A percentile compares a stretch with the other conserved stretches of the same genome.
These are phyloP conservation scores for Okamejei kenojei DNA, from an alignment of 2,797 vertebrate genomes.

Conservation along the genomic window DNA sequence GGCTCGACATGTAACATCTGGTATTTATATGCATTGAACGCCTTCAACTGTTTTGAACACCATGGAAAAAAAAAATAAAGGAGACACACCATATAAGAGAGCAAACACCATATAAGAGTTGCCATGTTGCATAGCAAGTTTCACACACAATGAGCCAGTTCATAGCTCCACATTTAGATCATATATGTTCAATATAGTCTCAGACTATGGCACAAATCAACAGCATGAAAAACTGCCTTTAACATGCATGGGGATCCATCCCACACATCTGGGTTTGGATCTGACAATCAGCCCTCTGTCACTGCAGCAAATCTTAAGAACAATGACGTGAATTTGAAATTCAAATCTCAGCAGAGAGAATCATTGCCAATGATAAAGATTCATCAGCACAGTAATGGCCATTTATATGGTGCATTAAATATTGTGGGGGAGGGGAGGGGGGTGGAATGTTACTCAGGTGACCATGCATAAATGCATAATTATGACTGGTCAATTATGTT, in stretches of 20 bases:
- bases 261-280: background rate
- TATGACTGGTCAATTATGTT: no score
- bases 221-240: background rate
- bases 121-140: background rate
- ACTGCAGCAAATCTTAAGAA: background rate
- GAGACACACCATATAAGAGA: background rate
- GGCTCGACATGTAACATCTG: background rate
- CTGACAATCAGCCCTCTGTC: background rate
- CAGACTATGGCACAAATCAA: background rate
- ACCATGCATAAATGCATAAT: no score
- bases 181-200: background rate
- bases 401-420: background rate
- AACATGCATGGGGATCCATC: background rate
- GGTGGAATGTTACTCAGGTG: no score
- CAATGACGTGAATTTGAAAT: background rate
- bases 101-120: background rate
- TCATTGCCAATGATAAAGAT: background rate
- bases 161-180: background rate
- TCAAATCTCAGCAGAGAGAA: background rate
- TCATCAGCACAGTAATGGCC: background rate
- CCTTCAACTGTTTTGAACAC: background rate
- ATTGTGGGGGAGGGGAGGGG: background rate
- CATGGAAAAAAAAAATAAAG: background rate
- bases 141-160: background rate
- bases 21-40: background rate